Evolutionary conservation across 2,797 vertebrate species (phyloP).

Genomic region (Dermochelys coriacea): DNA sequence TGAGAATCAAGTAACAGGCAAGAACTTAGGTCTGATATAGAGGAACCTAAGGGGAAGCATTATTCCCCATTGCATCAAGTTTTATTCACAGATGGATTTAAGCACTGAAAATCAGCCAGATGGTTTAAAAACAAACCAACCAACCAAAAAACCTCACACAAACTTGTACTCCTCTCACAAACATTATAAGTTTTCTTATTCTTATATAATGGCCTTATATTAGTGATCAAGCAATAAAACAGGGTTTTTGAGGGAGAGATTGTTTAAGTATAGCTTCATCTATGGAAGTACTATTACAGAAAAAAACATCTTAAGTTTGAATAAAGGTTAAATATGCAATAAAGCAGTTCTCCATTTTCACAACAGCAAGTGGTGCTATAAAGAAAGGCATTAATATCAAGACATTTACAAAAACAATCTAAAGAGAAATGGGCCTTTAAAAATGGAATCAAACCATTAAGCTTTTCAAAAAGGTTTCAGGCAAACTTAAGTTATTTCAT

Average conservation of each 20-base stretch:
- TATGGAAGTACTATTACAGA: not conserved
- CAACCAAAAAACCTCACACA: not conserved
- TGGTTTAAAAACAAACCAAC: not conserved
- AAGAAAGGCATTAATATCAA: not conserved
- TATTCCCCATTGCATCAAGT: not conserved
- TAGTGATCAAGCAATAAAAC: not conserved
- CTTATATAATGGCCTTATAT: not conserved
- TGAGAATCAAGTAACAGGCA: not conserved
- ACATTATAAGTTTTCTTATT: not conserved
- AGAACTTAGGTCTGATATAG: not conserved
- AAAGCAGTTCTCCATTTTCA: not conserved
- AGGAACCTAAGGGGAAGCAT: not conserved
- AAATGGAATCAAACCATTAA: not conserved
- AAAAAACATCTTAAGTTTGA: not conserved
- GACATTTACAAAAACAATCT: not conserved
- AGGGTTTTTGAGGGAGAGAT: not conserved
- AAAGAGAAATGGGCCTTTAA: accelerated
- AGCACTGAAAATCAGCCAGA: not conserved
- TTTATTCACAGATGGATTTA: not conserved
- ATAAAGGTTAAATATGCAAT: not conserved
- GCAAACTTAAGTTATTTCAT: accelerated
- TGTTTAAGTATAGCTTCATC: not conserved
- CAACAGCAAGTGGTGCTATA: not conserved
- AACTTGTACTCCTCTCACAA: not conserved
- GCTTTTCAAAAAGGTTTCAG: not conserved